These are phyloP conservation scores for Mesorhabditis sp. DNA, from an alignment of 2,888 invertebrate species.

Conservation along the genomic window DNA sequence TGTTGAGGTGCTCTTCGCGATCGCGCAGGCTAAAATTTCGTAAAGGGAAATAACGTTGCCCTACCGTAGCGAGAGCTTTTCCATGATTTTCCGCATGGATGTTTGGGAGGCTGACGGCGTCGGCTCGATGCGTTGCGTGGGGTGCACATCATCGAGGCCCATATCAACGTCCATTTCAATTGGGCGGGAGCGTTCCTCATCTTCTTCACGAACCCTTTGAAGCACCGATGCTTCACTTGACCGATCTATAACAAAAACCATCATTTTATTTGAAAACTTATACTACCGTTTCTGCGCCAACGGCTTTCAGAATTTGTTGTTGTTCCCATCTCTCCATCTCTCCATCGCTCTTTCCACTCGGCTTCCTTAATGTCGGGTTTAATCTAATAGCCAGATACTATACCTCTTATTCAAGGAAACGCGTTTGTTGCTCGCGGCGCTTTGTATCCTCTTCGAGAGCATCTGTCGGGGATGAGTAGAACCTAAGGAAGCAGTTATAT, in stretches of 20 bases:
- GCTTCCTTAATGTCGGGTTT: no score
- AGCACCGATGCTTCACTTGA: constrained; percentile 9
- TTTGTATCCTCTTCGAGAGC: constrained; percentile 30
- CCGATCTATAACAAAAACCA: constrained; percentile 11
- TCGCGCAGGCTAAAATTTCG: constrained; percentile 63
- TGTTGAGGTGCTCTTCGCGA: constrained; percentile 66
- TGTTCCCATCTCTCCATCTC: constrained; percentile 80
- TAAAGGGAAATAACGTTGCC: constrained; percentile 7
- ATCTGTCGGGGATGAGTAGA: constrained; percentile 46
- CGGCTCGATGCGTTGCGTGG: no score
- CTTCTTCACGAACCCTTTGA: not conserved
- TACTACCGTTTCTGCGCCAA: constrained; percentile 52
- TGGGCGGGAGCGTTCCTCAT: constrained; percentile 11
- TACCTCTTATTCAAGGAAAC: constrained; percentile 43
- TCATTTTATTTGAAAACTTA: not conserved
- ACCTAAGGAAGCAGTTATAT: constrained; percentile 23
- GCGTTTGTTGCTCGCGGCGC: constrained; percentile 39
- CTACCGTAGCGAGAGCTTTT: constrained; percentile 29
- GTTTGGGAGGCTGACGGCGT: constrained; percentile 21
- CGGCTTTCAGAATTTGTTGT: constrained; percentile 87
- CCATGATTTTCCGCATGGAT: constrained; percentile 30
- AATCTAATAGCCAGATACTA: constrained; percentile 11
- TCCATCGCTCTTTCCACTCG: constrained; percentile 61
- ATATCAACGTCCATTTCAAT: constrained; percentile 49
- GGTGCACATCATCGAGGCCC: constrained; percentile 20